Conservation (phyloP, 2,888 invertebrate genomes). For the Siphonodentalium dalli region DNA sequence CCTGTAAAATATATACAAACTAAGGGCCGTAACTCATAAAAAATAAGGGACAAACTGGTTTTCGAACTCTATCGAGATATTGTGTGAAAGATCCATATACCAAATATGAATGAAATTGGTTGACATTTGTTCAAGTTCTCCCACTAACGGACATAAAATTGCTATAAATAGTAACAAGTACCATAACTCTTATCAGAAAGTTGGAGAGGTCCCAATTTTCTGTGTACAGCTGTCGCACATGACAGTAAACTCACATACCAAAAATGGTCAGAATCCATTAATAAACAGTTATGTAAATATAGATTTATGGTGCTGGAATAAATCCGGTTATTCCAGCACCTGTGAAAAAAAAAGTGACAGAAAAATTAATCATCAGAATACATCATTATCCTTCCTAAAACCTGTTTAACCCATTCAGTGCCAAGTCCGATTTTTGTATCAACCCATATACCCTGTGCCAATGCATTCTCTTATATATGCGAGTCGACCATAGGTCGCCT, state of each 20-base stretch:
- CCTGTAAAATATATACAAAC: constrained; percentile 69
- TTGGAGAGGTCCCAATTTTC: too few relatives aligned
- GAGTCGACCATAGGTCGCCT: too few relatives aligned
- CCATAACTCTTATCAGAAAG: too few relatives aligned
- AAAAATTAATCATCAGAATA: too few relatives aligned
- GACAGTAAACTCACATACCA: neutral
- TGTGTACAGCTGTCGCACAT: neutral
- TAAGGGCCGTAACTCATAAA: neutral
- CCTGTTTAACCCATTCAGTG: too few relatives aligned
- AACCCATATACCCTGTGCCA: too few relatives aligned
- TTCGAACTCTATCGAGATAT: too few relatives aligned
- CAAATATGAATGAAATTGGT: neutral
- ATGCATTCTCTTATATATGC: too few relatives aligned
- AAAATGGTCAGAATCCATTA: neutral
- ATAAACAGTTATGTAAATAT: neutral
- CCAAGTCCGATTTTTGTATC: too few relatives aligned
- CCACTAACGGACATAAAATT: neutral
- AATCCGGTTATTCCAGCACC: constrained; percentile 85
- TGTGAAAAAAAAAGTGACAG: too few relatives aligned
- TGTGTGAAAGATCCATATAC: neutral
- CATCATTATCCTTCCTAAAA: too few relatives aligned
- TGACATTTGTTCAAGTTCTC: neutral
- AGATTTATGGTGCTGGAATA: constrained; percentile 73
- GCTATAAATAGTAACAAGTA: too few relatives aligned
- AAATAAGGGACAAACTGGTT: neutral